Evolutionary conservation across 2,888 invertebrate genomes (phyloP).

Genomic region (Brenthis ino): DNA sequence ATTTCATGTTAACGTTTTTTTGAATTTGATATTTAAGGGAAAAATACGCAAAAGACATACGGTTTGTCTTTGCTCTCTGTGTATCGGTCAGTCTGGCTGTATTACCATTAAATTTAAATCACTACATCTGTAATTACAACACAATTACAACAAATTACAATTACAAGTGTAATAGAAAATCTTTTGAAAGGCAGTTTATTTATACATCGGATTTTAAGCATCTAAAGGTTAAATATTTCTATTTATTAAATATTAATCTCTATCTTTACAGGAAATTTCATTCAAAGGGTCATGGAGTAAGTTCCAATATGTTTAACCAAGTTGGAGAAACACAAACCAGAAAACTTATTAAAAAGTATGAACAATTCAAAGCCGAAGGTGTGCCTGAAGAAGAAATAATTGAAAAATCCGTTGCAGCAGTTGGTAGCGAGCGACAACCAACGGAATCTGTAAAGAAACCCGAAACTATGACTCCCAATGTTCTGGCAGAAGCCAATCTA

Average conservation of each 20-base stretch:
- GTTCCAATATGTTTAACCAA: constrained; percentile 80
- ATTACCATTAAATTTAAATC: too few species aligned
- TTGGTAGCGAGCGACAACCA: constrained; percentile 53
- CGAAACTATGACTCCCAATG: constrained; percentile 60
- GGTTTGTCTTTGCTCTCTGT: too few species aligned
- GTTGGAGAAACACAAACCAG: constrained; percentile 81
- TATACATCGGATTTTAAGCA: not conserved
- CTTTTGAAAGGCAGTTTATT: not conserved
- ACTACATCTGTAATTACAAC: too few species aligned
- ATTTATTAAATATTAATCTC: not conserved
- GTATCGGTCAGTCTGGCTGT: too few species aligned
- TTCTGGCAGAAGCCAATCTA: constrained; percentile 48
- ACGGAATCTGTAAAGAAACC: constrained; percentile 49
- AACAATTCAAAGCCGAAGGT: constrained; percentile 80
- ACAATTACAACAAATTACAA: too few species aligned
- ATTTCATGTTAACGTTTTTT: too few species aligned
- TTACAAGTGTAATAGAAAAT: too few species aligned
- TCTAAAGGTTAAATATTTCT: not conserved
- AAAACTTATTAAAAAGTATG: constrained; percentile 84
- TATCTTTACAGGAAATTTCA: constrained; percentile 84
- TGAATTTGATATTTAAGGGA: too few species aligned
- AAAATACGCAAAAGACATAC: too few species aligned
- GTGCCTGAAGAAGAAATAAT: constrained; percentile 78
- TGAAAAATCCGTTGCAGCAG: constrained; percentile 58
- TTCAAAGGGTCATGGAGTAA: constrained; percentile 79